Conservation (phyloP, 1,140 invertebrate genomes). For the Paraescarpia echinospica region DNA sequence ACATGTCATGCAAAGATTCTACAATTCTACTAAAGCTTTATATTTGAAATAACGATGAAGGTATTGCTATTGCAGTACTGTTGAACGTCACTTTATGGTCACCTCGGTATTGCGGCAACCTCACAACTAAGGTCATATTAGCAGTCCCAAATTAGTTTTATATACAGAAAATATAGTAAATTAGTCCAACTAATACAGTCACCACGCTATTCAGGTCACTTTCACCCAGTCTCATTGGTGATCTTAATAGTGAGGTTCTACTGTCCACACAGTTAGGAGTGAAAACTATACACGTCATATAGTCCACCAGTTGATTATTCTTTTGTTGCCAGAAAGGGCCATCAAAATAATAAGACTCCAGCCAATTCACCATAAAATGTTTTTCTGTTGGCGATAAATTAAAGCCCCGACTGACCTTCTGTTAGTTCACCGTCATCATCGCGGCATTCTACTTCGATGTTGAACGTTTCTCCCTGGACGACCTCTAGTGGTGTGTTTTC, state of each 20-base stretch:
- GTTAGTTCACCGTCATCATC: slow-evolving; percentile 44
- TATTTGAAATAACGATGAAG: too few species aligned
- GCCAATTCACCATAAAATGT: neutral
- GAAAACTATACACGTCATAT: too few species aligned
- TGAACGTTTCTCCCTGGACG: slow-evolving; percentile 45
- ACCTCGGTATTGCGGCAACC: too few species aligned
- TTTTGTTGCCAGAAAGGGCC: neutral
- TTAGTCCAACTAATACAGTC: neutral
- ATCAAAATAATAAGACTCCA: slow-evolving; percentile 11
- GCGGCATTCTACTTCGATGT: slow-evolving; percentile 43
- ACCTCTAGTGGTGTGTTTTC: slow-evolving; percentile 35
- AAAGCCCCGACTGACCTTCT: slow-evolving; percentile 37
- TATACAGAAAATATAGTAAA: too few species aligned
- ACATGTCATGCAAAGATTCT: neutral
- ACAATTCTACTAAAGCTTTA: neutral
- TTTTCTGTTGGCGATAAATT: neutral
- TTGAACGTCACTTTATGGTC: too few species aligned
- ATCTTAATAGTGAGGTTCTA: too few species aligned
- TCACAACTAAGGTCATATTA: too few species aligned
- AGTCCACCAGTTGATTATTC: neutral
- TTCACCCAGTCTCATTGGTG: too few species aligned
- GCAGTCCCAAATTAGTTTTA: too few species aligned
- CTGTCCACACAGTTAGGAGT: too few species aligned
- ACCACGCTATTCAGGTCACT: too few species aligned
- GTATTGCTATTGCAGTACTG: too few species aligned